Base-by-base conservation (phyloP, 2,888 invertebrate species). In the Dione vanillae region DNA sequence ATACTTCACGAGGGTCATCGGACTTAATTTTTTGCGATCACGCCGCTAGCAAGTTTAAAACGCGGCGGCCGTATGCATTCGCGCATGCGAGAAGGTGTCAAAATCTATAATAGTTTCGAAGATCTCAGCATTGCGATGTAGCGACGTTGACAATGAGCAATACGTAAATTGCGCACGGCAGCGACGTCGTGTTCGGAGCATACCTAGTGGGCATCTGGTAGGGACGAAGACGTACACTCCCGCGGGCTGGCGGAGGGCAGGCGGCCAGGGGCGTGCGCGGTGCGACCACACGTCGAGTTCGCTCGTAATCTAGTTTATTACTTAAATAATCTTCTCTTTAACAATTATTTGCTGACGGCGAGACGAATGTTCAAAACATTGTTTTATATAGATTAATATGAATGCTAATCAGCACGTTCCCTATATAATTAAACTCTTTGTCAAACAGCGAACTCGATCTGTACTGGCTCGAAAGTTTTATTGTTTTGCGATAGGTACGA, bases 51-150 rank as follows among this genome's bases (percentile, higher is more conserved):
- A 86, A 90, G 91, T 92, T 92, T 89, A 84, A 89, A 93, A 91
- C 91, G 91, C 90, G 91, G 93, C 91, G 88, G 90, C 84, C 90
- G 86, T 91, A 91, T 91, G 89, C 88, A 92, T 88, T 90, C 89
- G 92, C 92, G 93, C 93, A 93, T 93, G 93, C 93, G 91, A 92
- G 87, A 84, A 88, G 87, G 87, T 89, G 91, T 93, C 91, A 90
- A 91, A 92, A 92, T 91, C 92, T 92, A 91, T 92, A 92, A 87
- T 92, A 92, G 88, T 91, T 89, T 78, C 82, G 83, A 80, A 85
- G 87, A 88, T 88, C 86, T 83, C 82, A 84, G 82, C 78, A 85
- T 85, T 86, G 85, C 85, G 81, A 85, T 87, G 80, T 83, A 83
- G 80, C 79, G 79, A 77, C 80, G 81, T 83, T 78, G 76, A 83